Percentiles rank a stretch among this genome's conserved stretches.
Evolutionary conservation across 2,113 vertebrate genomes (phyloP).

Genomic region (Chunga burmeisteri): DNA sequence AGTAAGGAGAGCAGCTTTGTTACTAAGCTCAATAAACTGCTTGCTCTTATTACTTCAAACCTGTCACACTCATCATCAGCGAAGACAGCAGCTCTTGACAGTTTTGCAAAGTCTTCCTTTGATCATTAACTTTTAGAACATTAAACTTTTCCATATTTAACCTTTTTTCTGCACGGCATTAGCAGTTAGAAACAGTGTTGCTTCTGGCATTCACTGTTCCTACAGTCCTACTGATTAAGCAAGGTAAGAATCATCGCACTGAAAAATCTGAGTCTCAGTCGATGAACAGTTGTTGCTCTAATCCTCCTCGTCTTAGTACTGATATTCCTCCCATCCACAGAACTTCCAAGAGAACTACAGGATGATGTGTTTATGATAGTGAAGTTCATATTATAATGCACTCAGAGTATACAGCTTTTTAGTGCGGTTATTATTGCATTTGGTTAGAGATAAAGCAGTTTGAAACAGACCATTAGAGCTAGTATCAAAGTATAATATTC

Average conservation of each 20-base stretch:
- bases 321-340: neutral
- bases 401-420: neutral
- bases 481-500: neutral
- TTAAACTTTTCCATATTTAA: conserved; percentile 46
- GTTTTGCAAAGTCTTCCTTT: conserved; percentile 45
- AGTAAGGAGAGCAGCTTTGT: conserved; percentile 33
- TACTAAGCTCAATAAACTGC: conserved; percentile 38
- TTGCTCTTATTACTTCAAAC: conserved; percentile 52
- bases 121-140: conserved; percentile 45
- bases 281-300: neutral
- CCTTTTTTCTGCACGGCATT: conserved; percentile 6
- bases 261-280: neutral
- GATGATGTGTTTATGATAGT: neutral
- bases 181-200: neutral
- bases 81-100: conserved; percentile 45
- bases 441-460: neutral
- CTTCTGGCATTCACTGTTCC: neutral
- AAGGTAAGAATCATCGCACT: neutral
- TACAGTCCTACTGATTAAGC: neutral
- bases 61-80: neutral
- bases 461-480: neutral
- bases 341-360: neutral
- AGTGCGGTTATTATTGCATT: neutral
- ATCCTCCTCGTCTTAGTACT: neutral
- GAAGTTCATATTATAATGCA: neutral